phyloP scores from a whole-genome alignment of 2,888 invertebrate genomes.

The Eulithis prunata region DNA sequence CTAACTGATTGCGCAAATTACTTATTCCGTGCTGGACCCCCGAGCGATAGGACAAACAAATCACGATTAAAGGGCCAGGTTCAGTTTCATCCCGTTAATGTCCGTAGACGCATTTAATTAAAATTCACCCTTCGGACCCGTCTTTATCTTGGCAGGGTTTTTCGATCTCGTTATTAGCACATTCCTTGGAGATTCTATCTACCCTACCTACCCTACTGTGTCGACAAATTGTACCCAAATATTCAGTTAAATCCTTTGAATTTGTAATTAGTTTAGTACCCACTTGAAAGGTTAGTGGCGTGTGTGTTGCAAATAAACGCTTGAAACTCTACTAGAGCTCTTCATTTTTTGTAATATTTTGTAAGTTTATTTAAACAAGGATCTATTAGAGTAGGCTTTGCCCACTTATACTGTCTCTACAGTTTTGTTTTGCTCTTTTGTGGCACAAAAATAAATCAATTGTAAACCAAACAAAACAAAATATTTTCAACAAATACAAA shows the following conservation, averaged over 20 bases:
- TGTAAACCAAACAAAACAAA: no score
- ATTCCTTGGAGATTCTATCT: conserved; percentile 49
- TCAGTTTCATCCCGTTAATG: conserved; percentile 81
- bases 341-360: no score
- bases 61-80: conserved; percentile 75
- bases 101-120: conserved; percentile 80
- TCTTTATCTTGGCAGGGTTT: conserved; percentile 71
- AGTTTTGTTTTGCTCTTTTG: no score
- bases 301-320: no score
- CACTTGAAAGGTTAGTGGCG: background rate
- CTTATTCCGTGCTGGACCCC: conserved; percentile 38
- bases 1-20: background rate
- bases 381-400: no score
- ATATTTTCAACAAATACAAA: no score
- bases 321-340: no score
- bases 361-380: no score
- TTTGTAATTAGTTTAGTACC: background rate
- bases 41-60: conserved; percentile 76
- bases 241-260: conserved; percentile 20
- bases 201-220: conserved; percentile 42
- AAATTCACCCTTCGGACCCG: conserved; percentile 74
- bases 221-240: conserved; percentile 49
- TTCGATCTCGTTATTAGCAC: conserved; percentile 75
- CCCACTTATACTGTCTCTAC: no score
- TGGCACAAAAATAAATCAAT: no score